These are phyloP conservation scores for Pteronura brasiliensis DNA, from an alignment of 2,113 vertebrate species.

Conservation along the genomic window DNA sequence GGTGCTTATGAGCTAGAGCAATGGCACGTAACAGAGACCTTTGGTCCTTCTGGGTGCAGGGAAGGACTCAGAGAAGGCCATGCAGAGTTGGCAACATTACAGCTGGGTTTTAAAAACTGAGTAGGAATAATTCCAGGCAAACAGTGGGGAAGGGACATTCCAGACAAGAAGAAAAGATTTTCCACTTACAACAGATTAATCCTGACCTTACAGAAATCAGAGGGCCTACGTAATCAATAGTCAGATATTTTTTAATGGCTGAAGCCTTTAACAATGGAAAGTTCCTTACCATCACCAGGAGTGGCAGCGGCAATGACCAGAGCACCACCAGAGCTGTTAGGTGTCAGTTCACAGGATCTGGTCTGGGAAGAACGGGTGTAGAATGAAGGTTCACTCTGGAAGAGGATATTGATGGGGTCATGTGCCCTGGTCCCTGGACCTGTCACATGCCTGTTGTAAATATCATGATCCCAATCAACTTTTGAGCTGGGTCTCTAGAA, in stretches of 20 bases:
- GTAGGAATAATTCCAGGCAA: not conserved
- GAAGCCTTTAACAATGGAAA: constrained; percentile 24
- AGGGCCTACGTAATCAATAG: constrained; percentile 72
- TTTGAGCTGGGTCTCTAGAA: not conserved
- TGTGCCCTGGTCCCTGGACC: not conserved
- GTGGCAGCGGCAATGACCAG: not conserved
- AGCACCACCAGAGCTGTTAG: not conserved
- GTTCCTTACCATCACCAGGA: not conserved
- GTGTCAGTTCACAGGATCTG: not conserved
- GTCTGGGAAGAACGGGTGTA: not conserved
- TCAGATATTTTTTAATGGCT: constrained; percentile 61
- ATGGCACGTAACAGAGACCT: not conserved
- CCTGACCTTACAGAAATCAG: constrained; percentile 77
- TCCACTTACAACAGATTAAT: constrained; percentile 76
- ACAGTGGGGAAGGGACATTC: not conserved
- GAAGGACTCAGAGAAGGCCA: not conserved
- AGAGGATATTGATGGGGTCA: not conserved
- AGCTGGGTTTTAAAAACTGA: not conserved
- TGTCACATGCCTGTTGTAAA: not conserved
- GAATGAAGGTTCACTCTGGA: not conserved
- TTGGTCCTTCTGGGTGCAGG: not conserved
- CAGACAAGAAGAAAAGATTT: constrained; percentile 79
- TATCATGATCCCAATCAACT: not conserved
- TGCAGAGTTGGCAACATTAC: not conserved
- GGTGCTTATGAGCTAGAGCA: not conserved